Conservation (phyloP, 2,797 vertebrate genomes). For the Notolepis coatsorum region DNA sequence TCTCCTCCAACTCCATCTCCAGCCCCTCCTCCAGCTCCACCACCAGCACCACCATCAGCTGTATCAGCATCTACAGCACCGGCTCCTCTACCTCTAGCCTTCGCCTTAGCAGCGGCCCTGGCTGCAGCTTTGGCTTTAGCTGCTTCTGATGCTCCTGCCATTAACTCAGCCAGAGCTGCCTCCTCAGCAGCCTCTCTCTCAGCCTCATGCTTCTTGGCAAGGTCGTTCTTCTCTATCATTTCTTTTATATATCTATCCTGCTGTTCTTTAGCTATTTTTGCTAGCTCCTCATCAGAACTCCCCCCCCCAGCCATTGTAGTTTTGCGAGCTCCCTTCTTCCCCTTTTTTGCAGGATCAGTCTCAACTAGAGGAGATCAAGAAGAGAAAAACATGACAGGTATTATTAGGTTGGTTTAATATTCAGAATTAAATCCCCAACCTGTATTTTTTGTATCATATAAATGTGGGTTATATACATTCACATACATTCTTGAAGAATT, state of each 20-base stretch:
- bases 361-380: conserved; percentile 55
- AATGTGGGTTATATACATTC: too few species aligned
- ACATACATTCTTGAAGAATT: too few species aligned
- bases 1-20: not conserved
- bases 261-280: conserved; percentile 78
- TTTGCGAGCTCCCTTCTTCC: conserved; percentile 77
- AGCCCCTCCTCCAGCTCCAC: not conserved
- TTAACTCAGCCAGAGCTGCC: conserved; percentile 45
- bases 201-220: conserved; percentile 65
- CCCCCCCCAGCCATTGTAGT: conserved; percentile 69
- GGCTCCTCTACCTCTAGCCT: not conserved
- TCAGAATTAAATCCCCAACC: not conserved
- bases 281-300: conserved; percentile 59
- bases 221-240: conserved; percentile 66
- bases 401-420: not conserved
- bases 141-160: conserved; percentile 53
- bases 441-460: conserved; percentile 4
- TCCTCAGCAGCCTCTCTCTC: conserved; percentile 66
- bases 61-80: not conserved
- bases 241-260: conserved; percentile 75
- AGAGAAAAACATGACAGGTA: not conserved
- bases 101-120: conserved; percentile 54
- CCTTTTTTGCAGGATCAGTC: conserved; percentile 67
- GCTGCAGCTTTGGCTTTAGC: conserved; percentile 64
- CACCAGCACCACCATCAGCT: not conserved